Percentiles rank a stretch among this genome's conserved stretches.
Evolutionary conservation across 1,140 invertebrate species (phyloP).

Genomic region (Hypothenemus hampei): DNA sequence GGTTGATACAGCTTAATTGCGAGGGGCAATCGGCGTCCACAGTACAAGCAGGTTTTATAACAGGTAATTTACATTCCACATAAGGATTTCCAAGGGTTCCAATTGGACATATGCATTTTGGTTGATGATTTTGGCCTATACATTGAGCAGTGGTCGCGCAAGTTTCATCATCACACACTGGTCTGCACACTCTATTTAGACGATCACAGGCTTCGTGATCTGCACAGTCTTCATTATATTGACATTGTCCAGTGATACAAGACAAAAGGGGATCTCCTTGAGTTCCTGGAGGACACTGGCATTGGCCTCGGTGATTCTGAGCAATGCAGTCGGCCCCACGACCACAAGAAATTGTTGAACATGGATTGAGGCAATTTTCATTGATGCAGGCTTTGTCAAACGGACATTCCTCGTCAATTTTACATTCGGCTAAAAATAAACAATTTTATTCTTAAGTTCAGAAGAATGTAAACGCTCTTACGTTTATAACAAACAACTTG

Average conservation of each 20-base stretch:
- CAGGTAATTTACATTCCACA: constrained; percentile 56
- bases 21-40: constrained; percentile 71
- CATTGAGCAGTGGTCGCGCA: constrained; percentile 74
- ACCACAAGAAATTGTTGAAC: constrained; percentile 65
- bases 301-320: constrained; percentile 69
- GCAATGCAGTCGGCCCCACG: constrained; percentile 72
- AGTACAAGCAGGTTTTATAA: constrained; percentile 56
- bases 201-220: constrained; percentile 81
- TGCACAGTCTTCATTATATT: constrained; percentile 85
- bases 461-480: constrained; percentile 49
- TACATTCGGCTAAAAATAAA: constrained; percentile 68
- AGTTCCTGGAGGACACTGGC: constrained; percentile 75
- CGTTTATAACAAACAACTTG: constrained; percentile 80
- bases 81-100: constrained; percentile 77
- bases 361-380: constrained; percentile 75
- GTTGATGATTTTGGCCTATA: constrained; percentile 66
- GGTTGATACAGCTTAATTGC: constrained; percentile 69
- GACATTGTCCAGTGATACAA: constrained; percentile 78
- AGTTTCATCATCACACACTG: constrained; percentile 70
- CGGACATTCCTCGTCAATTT: constrained; percentile 74
- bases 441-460: background rate
- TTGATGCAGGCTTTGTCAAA: constrained; percentile 78
- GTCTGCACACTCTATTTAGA: constrained; percentile 75
- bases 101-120: constrained; percentile 69
- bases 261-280: constrained; percentile 76